Evolutionary conservation across 2,797 vertebrate species (phyloP).

Genomic region (Apogon hyalosoma): DNA sequence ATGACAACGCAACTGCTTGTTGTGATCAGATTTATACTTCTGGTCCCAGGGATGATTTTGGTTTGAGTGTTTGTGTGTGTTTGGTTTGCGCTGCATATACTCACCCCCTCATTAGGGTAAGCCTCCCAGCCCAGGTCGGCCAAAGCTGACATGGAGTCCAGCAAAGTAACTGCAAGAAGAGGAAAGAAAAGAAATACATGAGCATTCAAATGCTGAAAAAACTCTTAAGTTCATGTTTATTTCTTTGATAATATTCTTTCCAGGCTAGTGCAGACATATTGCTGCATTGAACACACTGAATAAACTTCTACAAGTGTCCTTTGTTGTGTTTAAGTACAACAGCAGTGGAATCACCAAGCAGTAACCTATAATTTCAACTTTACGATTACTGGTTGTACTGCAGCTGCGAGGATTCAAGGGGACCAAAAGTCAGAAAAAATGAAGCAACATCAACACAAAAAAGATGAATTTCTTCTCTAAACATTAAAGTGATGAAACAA

Average conservation of each 20-base stretch:
- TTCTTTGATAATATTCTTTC: neutral
- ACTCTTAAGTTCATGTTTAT: neutral
- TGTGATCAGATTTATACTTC: conserved; percentile 37
- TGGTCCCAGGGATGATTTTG: conserved; percentile 11
- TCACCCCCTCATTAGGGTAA: conserved; percentile 88
- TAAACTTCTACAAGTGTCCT: conserved; percentile 30
- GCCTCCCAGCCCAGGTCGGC: conserved; percentile 89
- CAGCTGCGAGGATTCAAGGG: conserved; percentile 50
- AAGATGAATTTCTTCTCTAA: neutral
- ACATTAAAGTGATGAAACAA: conserved; percentile 2
- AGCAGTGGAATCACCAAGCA: conserved; percentile 39
- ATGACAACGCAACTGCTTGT: conserved; percentile 36
- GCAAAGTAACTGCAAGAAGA: conserved; percentile 82
- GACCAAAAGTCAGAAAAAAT: conserved; percentile 37
- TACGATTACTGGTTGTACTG: conserved; percentile 29
- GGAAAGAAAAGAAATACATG: conserved; percentile 37
- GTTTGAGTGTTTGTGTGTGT: conserved; percentile 22
- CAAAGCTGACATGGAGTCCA: conserved; percentile 88
- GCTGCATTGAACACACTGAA: conserved; percentile 16
- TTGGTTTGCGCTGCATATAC: conserved; percentile 58
- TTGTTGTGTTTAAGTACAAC: conserved; percentile 38
- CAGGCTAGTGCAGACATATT: neutral
- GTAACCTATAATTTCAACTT: conserved; percentile 55
- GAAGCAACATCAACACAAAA: conserved; percentile 4
- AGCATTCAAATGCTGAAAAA: conserved; percentile 13